These are phyloP conservation scores for Tribolium madens DNA, from an alignment of 1,140 invertebrate genomes.

Conservation along the genomic window DNA sequence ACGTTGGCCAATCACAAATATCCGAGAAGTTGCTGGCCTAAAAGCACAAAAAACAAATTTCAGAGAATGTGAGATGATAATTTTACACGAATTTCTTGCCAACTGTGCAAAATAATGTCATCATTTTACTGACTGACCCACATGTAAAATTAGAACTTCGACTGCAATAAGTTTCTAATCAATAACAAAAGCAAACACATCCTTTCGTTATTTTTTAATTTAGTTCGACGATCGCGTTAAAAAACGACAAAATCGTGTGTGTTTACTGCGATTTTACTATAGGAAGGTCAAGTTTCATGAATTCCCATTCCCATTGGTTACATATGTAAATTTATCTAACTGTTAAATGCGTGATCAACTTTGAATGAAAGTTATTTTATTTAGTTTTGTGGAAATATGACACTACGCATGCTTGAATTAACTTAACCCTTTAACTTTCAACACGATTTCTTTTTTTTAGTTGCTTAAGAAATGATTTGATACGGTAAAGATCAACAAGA, in stretches of 20 bases:
- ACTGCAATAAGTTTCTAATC: slow-evolving; percentile 1
- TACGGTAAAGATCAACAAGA: neutral
- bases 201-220: neutral
- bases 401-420: neutral
- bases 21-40: slow-evolving; percentile 80
- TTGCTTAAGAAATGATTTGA: neutral
- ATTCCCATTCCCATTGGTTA: slow-evolving; percentile 28
- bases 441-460: neutral
- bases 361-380: neutral
- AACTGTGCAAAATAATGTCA: slow-evolving; percentile 27
- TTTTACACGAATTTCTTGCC: slow-evolving; percentile 8
- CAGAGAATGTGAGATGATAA: neutral
- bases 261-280: slow-evolving; percentile 18
- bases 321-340: slow-evolving; percentile 32
- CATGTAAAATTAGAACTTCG: slow-evolving; percentile 15
- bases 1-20: slow-evolving; percentile 83
- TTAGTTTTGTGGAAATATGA: neutral
- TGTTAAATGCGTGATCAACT: slow-evolving; percentile 23
- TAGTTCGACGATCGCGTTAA: neutral
- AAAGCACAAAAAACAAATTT: slow-evolving; percentile 53
- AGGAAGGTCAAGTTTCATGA: slow-evolving; percentile 30
- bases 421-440: neutral
- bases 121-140: slow-evolving; percentile 35
- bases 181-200: slow-evolving; percentile 6
- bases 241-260: slow-evolving; percentile 6